A percentile compares a stretch with the other conserved stretches of the same genome.
These are phyloP conservation scores for Lacanobia oleracea DNA, from an alignment of 2,888 invertebrate species.

Conservation along the genomic window DNA sequence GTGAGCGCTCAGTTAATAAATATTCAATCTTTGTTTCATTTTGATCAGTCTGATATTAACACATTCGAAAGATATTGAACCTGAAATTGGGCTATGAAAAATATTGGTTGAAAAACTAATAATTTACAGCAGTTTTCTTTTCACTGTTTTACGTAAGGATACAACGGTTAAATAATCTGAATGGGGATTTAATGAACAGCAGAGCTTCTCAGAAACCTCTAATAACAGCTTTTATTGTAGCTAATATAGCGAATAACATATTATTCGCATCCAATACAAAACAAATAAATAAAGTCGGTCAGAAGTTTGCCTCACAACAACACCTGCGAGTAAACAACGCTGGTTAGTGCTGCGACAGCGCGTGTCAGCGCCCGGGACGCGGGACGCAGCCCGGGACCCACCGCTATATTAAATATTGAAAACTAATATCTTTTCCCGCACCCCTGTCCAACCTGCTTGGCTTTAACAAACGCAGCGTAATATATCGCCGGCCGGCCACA, in stretches of 20 bases:
- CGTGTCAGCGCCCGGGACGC: conserved; percentile 55
- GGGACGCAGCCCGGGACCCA: conserved; percentile 21
- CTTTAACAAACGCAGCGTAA: conserved; percentile 49
- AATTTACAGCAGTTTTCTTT: too few relatives aligned
- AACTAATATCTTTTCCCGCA: conserved; percentile 65
- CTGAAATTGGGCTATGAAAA: not conserved
- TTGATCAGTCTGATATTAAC: conserved; percentile 10
- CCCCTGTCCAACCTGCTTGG: conserved; percentile 52
- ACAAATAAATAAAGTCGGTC: conserved; percentile 24
- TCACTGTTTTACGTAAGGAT: too few relatives aligned
- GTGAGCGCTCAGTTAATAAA: conserved; percentile 28
- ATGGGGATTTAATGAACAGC: too few relatives aligned
- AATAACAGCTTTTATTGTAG: not conserved
- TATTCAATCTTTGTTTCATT: conserved; percentile 39
- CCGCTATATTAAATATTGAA: conserved; percentile 69
- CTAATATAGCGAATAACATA: not conserved
- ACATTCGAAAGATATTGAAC: not conserved
- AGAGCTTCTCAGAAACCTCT: too few relatives aligned
- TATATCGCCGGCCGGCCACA: conserved; percentile 46
- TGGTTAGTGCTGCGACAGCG: conserved; percentile 62
- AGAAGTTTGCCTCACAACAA: conserved; percentile 34
- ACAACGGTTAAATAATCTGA: too few relatives aligned
- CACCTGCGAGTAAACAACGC: conserved; percentile 56
- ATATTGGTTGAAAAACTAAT: not conserved
- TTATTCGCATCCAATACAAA: not conserved